phyloP scores from a whole-genome alignment of 2,113 vertebrate genomes.

The Hippolais icterina region DNA sequence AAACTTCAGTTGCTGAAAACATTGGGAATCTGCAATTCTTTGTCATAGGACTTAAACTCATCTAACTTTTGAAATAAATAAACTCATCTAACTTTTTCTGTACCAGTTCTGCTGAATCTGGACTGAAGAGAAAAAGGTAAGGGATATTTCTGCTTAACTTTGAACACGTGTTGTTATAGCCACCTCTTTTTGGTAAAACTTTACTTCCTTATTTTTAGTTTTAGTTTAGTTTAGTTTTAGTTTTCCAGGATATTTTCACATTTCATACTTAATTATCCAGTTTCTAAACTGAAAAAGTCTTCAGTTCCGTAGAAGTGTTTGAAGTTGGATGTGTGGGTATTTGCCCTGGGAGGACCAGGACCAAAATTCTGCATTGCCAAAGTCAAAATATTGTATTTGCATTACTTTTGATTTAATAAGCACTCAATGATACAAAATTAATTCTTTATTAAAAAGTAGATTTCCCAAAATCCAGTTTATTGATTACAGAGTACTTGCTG shows the following conservation, averaged over 20 bases:
- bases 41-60: background rate
- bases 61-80: background rate
- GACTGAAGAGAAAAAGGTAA: constrained; percentile 14
- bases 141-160: background rate
- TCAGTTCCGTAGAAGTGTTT: background rate
- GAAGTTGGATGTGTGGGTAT: background rate
- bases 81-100: background rate
- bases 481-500: background rate
- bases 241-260: background rate
- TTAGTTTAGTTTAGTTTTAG: background rate
- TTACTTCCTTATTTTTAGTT: background rate
- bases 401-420: background rate
- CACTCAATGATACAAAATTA: background rate
- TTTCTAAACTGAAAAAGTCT: background rate
- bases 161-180: background rate
- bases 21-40: background rate
- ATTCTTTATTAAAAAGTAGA: background rate
- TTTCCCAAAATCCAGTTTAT: background rate
- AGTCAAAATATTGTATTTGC: background rate
- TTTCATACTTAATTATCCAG: background rate
- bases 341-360: background rate
- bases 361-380: background rate
- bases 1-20: background rate
- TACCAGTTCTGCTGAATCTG: background rate
- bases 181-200: background rate